Base-by-base conservation (phyloP, 2,113 vertebrate genomes). In the Nerophis ophidion region DNA sequence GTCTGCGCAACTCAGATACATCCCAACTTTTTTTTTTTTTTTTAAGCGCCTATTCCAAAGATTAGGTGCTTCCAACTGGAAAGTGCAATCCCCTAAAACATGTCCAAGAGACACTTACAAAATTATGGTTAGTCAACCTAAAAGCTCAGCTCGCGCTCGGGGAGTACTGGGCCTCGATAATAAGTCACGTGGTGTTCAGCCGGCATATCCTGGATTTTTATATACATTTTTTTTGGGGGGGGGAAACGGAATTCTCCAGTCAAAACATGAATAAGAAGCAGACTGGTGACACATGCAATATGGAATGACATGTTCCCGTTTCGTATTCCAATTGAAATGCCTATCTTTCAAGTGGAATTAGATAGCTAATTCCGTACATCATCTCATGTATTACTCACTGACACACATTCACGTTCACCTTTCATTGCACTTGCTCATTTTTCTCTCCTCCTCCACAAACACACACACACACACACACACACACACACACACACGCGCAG, bases 341-440 rank as follows among this genome's bases (percentile, higher is more conserved):
- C 36, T 61, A 38, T 47, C 34, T 42, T 49, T 38, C 4, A 40
- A 57, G 68, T 63, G 48, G 66, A 64, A 57, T 12, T 57, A 35
- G 49, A 58, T n/a, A 51, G 38, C 57, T 56, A 62, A 55, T 66
- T 45, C 49, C 36, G 3, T 59, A 42, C 38, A 56, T 56, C 54
- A 19, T 16, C 40, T 42, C 54, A 6, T 17, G 42, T 56, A 42
- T 42, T 40, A 42, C 54, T 56, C 10, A 19, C 36, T 56, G 54
- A 40, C 36, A 42, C 54, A 17, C 6, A 55, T 3, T 55, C 53
- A 42, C 16, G 7, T 42, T 56, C 54, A 56, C 54, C 54, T 56
- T 70, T 68, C 42, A 60, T 38, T 60, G 65, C 49, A 53, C 52
- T 58, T 36, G 48, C 42, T 40, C 17, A 53, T 60, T 55, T 54